Base-by-base conservation (phyloP, 2,797 vertebrate genomes). In the Falco peregrinus region DNA sequence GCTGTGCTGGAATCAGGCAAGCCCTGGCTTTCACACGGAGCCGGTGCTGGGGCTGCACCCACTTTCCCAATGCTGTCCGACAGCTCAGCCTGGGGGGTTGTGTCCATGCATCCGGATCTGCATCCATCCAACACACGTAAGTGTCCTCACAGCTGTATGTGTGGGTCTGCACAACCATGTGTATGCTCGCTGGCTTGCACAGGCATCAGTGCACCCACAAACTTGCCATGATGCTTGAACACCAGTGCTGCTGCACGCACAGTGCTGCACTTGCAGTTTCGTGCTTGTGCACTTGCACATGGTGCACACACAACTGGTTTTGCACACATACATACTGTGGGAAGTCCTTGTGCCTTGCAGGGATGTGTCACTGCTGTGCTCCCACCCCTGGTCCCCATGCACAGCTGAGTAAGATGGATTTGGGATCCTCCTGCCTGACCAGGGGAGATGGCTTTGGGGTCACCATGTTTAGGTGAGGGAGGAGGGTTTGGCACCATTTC, bases 1-100 rank as follows among this genome's bases (percentile, higher is more conserved):
- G 1, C 92, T 88, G 85, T 96, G 93, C 85, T 95, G 92, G 96
- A 86, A 92, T 96, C 95, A 96, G 82, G 57, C 21, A 0, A 93
- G 70, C 41, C 60, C 9, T 0, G 50, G 71, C n/a, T 82, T 75
- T 61, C 1, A 0, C 61, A 64, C 1, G 0, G 57, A 87, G 53
- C 50, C 1, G 0, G 57, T 0, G 2, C 61, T 75, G 50, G 43
- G 35, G 7, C 80, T 83, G 50, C 31, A 0, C 41, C 75, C 2
- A 0, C n/a, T 16, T 29, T 8, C 64, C 5, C 12, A 1, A 26
- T 29, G 22, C 73, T 1, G 0, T 43, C 78, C 2, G 1, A 63
- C 39, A 13, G 54, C 25, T 60, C 74, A 22, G 33, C 31, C 35
- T 29, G 4, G 5, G 28, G 33, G 19, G 5, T 13, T 64, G 7